Conservation (phyloP, 2,113 vertebrate genomes). For the Aspidoscelis tigris region DNA sequence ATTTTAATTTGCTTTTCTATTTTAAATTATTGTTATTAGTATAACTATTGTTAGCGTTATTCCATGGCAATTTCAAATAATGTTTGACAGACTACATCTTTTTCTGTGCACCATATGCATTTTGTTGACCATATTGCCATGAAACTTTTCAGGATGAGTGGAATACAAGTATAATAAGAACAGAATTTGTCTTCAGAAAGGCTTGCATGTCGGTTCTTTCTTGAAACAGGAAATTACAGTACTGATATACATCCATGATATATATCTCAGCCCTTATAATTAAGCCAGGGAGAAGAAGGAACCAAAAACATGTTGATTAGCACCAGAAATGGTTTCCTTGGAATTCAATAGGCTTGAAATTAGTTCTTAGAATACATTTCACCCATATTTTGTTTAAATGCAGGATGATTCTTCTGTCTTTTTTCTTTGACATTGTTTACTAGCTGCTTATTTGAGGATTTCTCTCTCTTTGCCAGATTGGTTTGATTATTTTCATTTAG, state of each 20-base stretch:
- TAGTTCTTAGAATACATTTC: neutral
- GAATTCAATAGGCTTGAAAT: neutral
- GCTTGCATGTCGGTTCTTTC: no score
- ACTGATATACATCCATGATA: no score
- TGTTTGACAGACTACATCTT: neutral
- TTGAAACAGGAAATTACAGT: no score
- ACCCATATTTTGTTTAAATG: neutral
- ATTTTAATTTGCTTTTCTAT: no score
- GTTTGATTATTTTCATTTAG: constrained; percentile 20
- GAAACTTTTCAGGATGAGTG: no score
- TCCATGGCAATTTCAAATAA: no score
- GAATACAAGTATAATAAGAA: no score
- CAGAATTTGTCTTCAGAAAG: no score
- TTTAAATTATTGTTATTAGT: no score
- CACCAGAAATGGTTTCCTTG: neutral
- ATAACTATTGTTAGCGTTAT: no score
- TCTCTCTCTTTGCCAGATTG: neutral
- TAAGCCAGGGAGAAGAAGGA: neutral
- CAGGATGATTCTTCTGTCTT: neutral
- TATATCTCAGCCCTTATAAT: neutral
- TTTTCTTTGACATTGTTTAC: neutral
- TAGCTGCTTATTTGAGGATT: neutral
- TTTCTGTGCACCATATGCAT: neutral
- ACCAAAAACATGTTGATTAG: neutral
- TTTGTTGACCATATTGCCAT: no score